Conservation (phyloP, 2,888 invertebrate genomes). For the Scaeva pyrastri region DNA sequence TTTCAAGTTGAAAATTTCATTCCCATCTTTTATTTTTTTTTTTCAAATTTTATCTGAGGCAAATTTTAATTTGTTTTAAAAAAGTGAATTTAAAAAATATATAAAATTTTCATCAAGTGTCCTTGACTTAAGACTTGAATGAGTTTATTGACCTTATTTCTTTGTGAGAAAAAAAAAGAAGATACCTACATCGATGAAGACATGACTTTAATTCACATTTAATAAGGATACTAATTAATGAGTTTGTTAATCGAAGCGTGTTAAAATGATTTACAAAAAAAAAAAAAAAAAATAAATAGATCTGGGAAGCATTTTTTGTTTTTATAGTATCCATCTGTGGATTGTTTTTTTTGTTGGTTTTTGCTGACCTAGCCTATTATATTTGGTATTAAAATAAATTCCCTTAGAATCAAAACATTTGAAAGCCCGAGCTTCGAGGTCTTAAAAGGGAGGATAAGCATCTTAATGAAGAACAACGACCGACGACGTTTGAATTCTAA, state of each 20-base stretch:
- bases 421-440: neutral
- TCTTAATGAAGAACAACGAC: conserved; percentile 5
- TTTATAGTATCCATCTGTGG: neutral
- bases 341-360: neutral
- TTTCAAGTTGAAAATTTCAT: conserved; percentile 12
- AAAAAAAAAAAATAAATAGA: neutral
- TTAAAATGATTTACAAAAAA: neutral
- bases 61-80: neutral
- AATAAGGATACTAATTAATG: conserved; percentile 2
- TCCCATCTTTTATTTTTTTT: too few species aligned
- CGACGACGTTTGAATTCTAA: conserved; percentile 12
- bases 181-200: neutral
- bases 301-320: neutral
- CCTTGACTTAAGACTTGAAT: conserved; percentile 19
- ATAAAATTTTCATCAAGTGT: conserved; percentile 3
- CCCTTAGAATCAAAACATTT: neutral
- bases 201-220: neutral
- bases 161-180: neutral
- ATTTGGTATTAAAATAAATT: neutral
- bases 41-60: neutral
- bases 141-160: conserved; percentile 19
- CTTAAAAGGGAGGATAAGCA: neutral
- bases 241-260: neutral
- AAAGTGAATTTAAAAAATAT: neutral
- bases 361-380: conserved; percentile 1